Conservation (phyloP, 2,113 vertebrate species). For the Origma solitaria region DNA sequence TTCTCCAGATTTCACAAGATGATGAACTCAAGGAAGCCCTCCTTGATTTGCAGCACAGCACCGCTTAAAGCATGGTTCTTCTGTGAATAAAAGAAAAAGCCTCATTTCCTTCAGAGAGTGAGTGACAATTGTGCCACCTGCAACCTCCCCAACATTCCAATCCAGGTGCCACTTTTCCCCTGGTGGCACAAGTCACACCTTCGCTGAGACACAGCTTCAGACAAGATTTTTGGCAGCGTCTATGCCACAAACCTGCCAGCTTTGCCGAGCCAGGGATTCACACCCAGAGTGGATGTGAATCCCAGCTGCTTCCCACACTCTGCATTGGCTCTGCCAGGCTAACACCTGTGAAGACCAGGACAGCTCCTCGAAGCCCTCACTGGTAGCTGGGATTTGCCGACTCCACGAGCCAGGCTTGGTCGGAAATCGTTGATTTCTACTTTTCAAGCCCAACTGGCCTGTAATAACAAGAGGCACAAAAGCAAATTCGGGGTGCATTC, state of each 20-base stretch:
- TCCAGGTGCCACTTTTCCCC: neutral
- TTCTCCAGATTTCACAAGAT: neutral
- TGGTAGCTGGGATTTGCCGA: neutral
- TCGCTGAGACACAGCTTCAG: neutral
- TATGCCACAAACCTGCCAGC: neutral
- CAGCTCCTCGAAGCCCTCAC: neutral
- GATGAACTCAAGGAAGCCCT: neutral
- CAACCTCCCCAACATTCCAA: neutral
- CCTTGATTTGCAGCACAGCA: neutral
- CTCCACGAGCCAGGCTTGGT: neutral
- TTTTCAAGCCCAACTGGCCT: neutral
- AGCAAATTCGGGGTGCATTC: neutral
- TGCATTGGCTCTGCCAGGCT: neutral
- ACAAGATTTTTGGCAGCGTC: neutral
- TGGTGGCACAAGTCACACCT: neutral
- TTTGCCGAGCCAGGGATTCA: neutral
- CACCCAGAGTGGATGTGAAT: rapidly evolving
- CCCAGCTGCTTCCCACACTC: rapidly evolving
- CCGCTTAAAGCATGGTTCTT: rapidly evolving
- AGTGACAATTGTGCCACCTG: neutral
- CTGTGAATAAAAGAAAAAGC: neutral
- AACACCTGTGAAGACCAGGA: neutral
- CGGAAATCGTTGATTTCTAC: neutral
- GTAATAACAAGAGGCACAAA: neutral
- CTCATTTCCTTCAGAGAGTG: neutral